Base-by-base conservation (phyloP, 1,140 invertebrate genomes). In the Hylaeus anthracinus region DNA sequence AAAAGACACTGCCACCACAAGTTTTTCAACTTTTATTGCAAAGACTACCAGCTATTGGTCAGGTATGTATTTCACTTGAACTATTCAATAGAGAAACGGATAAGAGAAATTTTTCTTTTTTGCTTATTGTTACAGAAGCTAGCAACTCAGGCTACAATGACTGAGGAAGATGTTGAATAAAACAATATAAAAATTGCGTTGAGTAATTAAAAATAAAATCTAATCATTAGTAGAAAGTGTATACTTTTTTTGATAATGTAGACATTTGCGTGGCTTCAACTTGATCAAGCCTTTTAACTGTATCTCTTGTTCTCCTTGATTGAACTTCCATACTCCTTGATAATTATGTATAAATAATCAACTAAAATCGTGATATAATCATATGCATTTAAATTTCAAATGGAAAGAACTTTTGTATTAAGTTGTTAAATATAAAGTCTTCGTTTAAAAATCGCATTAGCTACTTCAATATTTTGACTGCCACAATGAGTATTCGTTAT, bases 1-100 rank as follows among this genome's bases (percentile, higher is more conserved):
- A 98, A 92, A 97, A 98, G 93, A 98, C 98, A 72, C 94, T 99
- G 89, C 98, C 98, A 79, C 97, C 98, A 53, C 96, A 97, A 90
- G 96, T 98, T 88, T 99, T 99, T 95, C 96, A 97, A 81, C 93
- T 98, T 87, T 94, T 99, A 12, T 93, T 99, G 69, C 96, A 98
- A 89, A 95, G 97, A 92, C 94, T 99, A 85, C 97, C 98, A 43
- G 83, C 93, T 53, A 94, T 95, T 77, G 94, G 94, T 61, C 94
- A 96, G 93, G 94, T 95, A 92, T 70, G 60, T 82, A 85, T 85
- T 64, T 65, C 5, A 45, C n/a, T 37, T 43, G 43, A 10, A n/a
- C n/a, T 3, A 55, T 67, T 15, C 8, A 15, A 15, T 39, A 9
- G 1, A n/a, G 15, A 1, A 1, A 39, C 15, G 8, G 14, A 26